Conservation (phyloP, 2,797 vertebrate genomes). For the Spinibarbus caldwelli region DNA sequence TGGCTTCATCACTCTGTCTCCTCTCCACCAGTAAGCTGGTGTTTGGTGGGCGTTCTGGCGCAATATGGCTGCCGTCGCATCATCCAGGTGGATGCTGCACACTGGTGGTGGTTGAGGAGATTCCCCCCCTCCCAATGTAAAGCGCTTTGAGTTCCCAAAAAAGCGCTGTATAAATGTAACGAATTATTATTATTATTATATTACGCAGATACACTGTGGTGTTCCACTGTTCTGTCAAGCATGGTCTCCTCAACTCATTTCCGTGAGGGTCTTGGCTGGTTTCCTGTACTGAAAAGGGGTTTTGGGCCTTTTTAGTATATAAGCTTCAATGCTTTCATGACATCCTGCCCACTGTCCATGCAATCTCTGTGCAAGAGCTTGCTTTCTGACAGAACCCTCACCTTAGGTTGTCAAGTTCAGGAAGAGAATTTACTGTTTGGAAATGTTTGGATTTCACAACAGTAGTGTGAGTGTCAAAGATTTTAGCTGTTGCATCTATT, state of each 20-base stretch:
- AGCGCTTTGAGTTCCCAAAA: too few relatives aligned
- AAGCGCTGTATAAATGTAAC: too few relatives aligned
- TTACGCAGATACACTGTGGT: conserved; percentile 30
- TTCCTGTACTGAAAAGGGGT: conserved; percentile 24
- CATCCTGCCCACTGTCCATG: conserved; percentile 28
- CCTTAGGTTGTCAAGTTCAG: conserved; percentile 29
- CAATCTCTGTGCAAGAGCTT: conserved; percentile 44
- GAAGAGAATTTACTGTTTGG: conserved; percentile 1
- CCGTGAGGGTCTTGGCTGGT: conserved; percentile 38
- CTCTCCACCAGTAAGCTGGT: too few relatives aligned
- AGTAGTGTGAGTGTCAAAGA: conserved; percentile 8
- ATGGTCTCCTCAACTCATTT: conserved; percentile 30
- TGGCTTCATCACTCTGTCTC: too few relatives aligned
- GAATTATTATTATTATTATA: too few relatives aligned
- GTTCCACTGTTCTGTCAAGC: conserved; percentile 34
- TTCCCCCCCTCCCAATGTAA: too few relatives aligned
- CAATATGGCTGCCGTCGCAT: too few relatives aligned
- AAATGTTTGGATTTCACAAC: background rate
- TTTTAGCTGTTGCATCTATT: background rate
- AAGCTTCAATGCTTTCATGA: conserved; percentile 32
- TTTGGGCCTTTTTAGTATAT: conserved; percentile 30
- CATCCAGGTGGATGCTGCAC: too few relatives aligned
- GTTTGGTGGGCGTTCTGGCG: too few relatives aligned
- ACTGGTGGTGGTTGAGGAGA: too few relatives aligned
- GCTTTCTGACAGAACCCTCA: conserved; percentile 41